Evolutionary conservation across 2,888 invertebrate species (phyloP).

Genomic region (Craniophora ligustri): DNA sequence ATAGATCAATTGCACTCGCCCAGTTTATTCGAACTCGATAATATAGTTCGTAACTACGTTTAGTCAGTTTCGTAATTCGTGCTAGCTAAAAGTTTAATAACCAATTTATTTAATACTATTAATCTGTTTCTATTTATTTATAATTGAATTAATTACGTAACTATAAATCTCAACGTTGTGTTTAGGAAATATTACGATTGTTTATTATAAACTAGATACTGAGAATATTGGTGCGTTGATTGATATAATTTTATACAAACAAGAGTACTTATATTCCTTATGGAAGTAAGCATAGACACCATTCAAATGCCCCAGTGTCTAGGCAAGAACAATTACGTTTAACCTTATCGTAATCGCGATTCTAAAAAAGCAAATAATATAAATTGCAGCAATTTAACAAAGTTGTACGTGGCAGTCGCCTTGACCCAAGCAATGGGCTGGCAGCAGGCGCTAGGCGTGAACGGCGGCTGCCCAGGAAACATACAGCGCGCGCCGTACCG

Average conservation of each 20-base stretch:
- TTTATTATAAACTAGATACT: background rate
- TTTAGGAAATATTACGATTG: background rate
- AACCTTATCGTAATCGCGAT: conserved; percentile 54
- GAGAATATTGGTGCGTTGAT: too few species aligned
- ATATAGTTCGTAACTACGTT: conserved; percentile 17
- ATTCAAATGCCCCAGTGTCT: conserved; percentile 42
- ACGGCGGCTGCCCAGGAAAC: conserved; percentile 52
- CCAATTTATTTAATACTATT: conserved; percentile 34
- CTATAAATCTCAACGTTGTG: conserved; percentile 28
- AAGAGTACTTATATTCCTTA: conserved; percentile 5
- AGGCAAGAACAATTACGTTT: conserved; percentile 48
- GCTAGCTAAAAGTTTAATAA: conserved; percentile 41
- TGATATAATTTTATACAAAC: too few species aligned
- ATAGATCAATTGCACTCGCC: conserved; percentile 48
- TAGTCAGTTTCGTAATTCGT: conserved; percentile 35
- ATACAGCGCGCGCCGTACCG: conserved; percentile 44
- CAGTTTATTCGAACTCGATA: conserved; percentile 27
- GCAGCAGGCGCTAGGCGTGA: conserved; percentile 56
- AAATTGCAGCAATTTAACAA: conserved; percentile 64
- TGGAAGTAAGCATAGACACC: conserved; percentile 6
- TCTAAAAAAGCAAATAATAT: conserved; percentile 60
- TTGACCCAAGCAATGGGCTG: conserved; percentile 57
- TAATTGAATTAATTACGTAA: conserved; percentile 34
- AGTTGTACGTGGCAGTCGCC: conserved; percentile 54
- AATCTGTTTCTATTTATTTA: conserved; percentile 8